These are phyloP conservation scores for Metellina segmentata DNA, from an alignment of 2,888 invertebrate genomes.

Conservation along the genomic window DNA sequence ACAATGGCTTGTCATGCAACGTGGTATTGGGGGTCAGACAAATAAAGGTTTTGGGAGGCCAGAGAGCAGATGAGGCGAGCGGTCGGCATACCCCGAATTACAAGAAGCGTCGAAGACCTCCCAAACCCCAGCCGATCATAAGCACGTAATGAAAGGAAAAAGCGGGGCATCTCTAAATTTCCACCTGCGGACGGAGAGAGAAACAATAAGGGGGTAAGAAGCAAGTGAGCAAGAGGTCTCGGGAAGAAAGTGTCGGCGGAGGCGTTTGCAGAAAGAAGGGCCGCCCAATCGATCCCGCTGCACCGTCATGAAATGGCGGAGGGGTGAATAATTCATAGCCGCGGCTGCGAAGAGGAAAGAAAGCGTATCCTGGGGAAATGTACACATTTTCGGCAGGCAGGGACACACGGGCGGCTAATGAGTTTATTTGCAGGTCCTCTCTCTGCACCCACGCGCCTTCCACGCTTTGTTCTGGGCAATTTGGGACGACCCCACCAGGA, in stretches of 20 bases:
- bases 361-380: conserved; percentile 60
- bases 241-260: conserved; percentile 1
- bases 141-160: neutral
- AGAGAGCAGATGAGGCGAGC: no score
- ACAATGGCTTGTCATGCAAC: no score
- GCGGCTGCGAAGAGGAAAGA: conserved; percentile 63
- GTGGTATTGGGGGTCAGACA: no score
- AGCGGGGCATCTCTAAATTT: conserved; percentile 12
- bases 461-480: no score
- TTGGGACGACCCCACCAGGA: no score
- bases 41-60: no score
- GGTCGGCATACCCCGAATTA: no score
- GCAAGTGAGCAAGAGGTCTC: conserved; percentile 30
- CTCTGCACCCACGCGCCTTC: neutral
- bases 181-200: conserved; percentile 51
- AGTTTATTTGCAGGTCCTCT: conserved; percentile 68
- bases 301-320: conserved; percentile 62
- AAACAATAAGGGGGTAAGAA: conserved; percentile 53
- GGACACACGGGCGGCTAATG: conserved; percentile 46
- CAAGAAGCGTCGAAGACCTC: no score
- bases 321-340: conserved; percentile 74
- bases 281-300: conserved; percentile 63
- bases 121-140: no score
- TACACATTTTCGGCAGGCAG: conserved; percentile 49
- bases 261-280: conserved; percentile 71